Evolutionary conservation across 1,140 invertebrate species (phyloP).

Genomic region (Paraescarpia echinospica): DNA sequence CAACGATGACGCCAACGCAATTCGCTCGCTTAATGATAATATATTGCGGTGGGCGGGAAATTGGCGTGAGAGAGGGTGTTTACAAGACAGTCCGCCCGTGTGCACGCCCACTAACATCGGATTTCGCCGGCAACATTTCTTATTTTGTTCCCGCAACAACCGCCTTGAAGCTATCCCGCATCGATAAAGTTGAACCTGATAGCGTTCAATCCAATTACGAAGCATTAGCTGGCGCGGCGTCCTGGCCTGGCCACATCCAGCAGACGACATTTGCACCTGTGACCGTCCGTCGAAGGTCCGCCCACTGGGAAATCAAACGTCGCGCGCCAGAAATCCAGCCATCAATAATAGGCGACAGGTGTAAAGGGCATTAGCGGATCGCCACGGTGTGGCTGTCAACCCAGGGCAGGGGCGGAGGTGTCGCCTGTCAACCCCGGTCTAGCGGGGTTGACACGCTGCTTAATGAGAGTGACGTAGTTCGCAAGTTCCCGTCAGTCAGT

Average conservation of each 20-base stretch:
- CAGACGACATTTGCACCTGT: not conserved
- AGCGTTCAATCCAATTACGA: not conserved
- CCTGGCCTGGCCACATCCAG: not conserved
- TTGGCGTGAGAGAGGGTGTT: not conserved
- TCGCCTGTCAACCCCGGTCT: not conserved
- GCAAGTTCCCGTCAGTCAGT: not conserved
- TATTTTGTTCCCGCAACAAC: not conserved
- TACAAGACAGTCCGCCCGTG: not conserved
- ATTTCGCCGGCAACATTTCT: not conserved
- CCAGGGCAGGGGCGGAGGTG: not conserved
- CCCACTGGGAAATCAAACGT: not conserved
- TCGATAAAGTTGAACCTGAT: not conserved
- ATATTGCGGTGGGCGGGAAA: not conserved
- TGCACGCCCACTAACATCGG: not conserved
- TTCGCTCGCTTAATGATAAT: not conserved
- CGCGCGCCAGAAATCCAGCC: not conserved
- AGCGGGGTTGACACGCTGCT: not conserved
- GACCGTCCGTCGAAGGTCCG: not conserved
- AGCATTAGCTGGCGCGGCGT: not conserved
- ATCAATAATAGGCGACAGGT: not conserved
- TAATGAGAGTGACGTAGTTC: not conserved
- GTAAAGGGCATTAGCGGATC: not conserved
- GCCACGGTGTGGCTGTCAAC: not conserved
- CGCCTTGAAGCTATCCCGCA: not conserved
- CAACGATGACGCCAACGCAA: not conserved